Percentiles rank a stretch among this genome's conserved stretches.
These are phyloP conservation scores for Athripsodes cinereus DNA, from an alignment of 2,888 invertebrate species.

Conservation along the genomic window DNA sequence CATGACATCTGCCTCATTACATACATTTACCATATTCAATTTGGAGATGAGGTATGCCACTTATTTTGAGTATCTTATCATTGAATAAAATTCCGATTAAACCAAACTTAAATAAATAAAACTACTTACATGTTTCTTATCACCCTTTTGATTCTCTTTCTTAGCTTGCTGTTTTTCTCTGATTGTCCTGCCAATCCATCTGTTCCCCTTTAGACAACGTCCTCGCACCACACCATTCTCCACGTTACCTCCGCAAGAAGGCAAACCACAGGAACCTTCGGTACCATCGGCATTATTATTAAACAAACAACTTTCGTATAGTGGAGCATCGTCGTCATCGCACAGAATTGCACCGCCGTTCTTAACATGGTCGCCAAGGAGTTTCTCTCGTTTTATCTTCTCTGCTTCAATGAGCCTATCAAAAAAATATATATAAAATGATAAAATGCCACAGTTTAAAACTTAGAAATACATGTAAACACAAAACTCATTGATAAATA, in stretches of 20 bases:
- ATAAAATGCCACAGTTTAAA: too few relatives aligned
- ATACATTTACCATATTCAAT: too few relatives aligned
- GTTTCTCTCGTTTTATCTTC: constrained; percentile 37
- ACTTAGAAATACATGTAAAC: too few relatives aligned
- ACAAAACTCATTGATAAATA: too few relatives aligned
- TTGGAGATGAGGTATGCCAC: too few relatives aligned
- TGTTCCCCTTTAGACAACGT: constrained; percentile 30
- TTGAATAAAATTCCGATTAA: too few relatives aligned
- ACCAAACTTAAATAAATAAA: too few relatives aligned
- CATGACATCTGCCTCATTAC: too few relatives aligned
- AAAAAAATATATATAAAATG: too few relatives aligned
- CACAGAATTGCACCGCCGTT: constrained; percentile 24
- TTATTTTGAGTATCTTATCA: too few relatives aligned
- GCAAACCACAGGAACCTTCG: constrained; percentile 19
- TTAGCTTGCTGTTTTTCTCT: constrained; percentile 37
- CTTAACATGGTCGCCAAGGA: constrained; percentile 9
- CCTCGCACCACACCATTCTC: constrained; percentile 19
- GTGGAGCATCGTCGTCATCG: constrained; percentile 15
- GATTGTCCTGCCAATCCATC: constrained; percentile 44
- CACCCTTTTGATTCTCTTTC: constrained; percentile 3
- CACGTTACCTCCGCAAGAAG: constrained; percentile 20
- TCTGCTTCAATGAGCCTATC: constrained; percentile 35
- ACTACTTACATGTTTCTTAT: constrained; percentile 39
- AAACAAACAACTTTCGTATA: constrained; percentile 22
- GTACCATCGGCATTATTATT: constrained; percentile 18